Conservation (phyloP, 2,113 vertebrate species). For the Chauna torquata region DNA sequence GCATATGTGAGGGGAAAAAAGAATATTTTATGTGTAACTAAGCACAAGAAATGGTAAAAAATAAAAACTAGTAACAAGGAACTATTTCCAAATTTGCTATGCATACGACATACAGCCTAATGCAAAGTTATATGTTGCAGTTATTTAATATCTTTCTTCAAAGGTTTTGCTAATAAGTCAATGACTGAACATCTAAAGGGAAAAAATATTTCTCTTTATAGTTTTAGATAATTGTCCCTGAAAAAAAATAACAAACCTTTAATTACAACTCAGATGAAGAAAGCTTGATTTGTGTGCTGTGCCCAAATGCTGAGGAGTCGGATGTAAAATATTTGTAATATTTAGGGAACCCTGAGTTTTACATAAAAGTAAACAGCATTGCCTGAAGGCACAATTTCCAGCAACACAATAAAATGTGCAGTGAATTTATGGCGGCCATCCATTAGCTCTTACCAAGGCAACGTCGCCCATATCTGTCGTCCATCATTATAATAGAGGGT, state of each 20-base stretch:
- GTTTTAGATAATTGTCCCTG: constrained; percentile 85
- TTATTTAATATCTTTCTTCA: constrained; percentile 69
- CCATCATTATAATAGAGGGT: constrained; percentile 99
- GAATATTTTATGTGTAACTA: constrained; percentile 73
- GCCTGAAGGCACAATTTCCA: constrained; percentile 99
- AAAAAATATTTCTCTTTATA: constrained; percentile 82
- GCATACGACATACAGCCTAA: constrained; percentile 32
- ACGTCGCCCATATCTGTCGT: constrained; percentile 99
- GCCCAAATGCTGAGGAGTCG: constrained; percentile 83
- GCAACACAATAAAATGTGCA: constrained; percentile 99
- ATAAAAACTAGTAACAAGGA: constrained; percentile 52
- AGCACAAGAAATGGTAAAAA: constrained; percentile 62
- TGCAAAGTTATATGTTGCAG: constrained; percentile 53
- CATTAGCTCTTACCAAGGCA: constrained; percentile 99
- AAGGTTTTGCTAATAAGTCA: constrained; percentile 79
- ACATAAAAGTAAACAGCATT: constrained; percentile 99
- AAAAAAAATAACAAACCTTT: constrained; percentile 82
- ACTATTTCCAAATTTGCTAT: constrained; percentile 22
- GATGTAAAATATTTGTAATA: constrained; percentile 94
- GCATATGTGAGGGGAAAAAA: not conserved
- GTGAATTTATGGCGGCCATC: constrained; percentile 99
- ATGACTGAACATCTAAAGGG: constrained; percentile 75
- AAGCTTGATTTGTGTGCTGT: constrained; percentile 82
- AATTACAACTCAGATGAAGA: constrained; percentile 86
- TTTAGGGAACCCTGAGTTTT: constrained; percentile 94